Evolutionary conservation across 2,797 vertebrate genomes (phyloP).

Genomic region (Nothura maculosa): DNA sequence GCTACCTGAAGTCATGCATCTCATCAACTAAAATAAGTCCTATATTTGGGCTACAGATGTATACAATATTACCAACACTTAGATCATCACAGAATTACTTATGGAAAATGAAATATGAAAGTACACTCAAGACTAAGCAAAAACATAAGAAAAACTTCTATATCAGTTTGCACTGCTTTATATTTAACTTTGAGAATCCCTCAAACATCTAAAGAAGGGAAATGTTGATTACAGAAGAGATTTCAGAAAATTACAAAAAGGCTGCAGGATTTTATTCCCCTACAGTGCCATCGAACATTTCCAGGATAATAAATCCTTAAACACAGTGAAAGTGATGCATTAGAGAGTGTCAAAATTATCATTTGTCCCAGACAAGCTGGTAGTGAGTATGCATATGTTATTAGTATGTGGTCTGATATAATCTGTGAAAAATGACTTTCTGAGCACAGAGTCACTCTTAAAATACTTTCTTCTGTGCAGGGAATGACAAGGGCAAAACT

Average conservation of each 20-base stretch:
- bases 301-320: conserved; percentile 49
- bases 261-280: neutral
- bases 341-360: conserved; percentile 61
- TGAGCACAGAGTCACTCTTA: conserved; percentile 8
- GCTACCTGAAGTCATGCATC: neutral
- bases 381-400: conserved; percentile 62
- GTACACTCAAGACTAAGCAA: neutral
- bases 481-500: conserved; percentile 3
- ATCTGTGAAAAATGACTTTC: conserved; percentile 53
- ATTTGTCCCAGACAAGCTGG: conserved; percentile 64
- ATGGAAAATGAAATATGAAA: neutral
- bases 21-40: neutral
- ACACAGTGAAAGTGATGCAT: conserved; percentile 46
- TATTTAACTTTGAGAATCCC: neutral
- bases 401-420: conserved; percentile 50
- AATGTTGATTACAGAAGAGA: conserved; percentile 9
- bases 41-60: neutral
- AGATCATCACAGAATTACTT: neutral
- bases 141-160: neutral
- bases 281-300: conserved; percentile 1
- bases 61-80: neutral
- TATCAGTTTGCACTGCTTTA: neutral
- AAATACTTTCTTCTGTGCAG: conserved; percentile 3
- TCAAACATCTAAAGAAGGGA: neutral
- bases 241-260: conserved; percentile 43